phyloP scores from a whole-genome alignment of 2,888 invertebrate species.

The Noctua fimbriata region DNA sequence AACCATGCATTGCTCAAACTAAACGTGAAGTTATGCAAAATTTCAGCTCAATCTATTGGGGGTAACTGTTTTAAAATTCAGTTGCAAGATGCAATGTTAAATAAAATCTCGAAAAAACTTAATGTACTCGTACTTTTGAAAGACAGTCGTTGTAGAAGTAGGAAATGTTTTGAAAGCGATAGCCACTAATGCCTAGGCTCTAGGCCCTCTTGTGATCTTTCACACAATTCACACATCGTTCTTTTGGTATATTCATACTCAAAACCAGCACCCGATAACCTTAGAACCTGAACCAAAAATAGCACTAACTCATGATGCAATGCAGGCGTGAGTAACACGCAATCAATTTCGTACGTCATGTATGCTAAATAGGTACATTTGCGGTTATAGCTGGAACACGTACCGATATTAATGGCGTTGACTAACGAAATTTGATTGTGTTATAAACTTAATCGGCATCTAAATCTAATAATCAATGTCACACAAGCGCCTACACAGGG shows the following conservation, averaged over 20 bases:
- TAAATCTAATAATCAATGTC: not conserved
- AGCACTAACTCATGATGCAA: conserved; percentile 24
- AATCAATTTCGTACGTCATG: conserved; percentile 35
- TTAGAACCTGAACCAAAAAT: conserved; percentile 32
- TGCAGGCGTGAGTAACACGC: conserved; percentile 33
- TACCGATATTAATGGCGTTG: conserved; percentile 7
- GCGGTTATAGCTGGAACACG: conserved; percentile 11
- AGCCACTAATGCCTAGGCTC: not conserved
- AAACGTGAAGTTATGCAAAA: too few relatives aligned
- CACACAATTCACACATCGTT: not conserved
- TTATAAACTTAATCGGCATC: not conserved
- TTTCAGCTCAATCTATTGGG: not conserved
- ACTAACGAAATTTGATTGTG: not conserved
- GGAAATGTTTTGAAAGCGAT: not conserved
- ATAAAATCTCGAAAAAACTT: too few relatives aligned
- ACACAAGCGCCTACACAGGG: not conserved
- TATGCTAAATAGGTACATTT: conserved; percentile 23
- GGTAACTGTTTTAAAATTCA: not conserved
- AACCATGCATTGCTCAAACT: too few relatives aligned
- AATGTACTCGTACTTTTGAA: too few relatives aligned
- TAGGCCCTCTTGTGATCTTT: not conserved
- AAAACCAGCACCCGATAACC: conserved; percentile 25
- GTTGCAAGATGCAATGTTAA: not conserved
- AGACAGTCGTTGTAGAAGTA: not conserved
- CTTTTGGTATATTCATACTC: not conserved